Percentiles rank a stretch among this genome's conserved stretches.
Conservation (phyloP, 2,888 invertebrate species). For the Coelinius sp. region DNA sequence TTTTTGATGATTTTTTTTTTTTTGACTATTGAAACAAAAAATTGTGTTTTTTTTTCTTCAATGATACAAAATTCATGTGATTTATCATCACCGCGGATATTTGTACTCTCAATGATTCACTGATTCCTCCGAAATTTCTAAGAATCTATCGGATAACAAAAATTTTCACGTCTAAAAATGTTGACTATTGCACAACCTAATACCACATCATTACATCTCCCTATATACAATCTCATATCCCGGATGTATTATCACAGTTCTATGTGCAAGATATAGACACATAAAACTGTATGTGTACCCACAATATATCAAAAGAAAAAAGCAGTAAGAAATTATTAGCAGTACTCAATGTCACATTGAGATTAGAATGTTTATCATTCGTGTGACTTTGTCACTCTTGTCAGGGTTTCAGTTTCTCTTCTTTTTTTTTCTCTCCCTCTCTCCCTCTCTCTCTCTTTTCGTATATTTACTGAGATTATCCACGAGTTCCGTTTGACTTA, state of each 20-base stretch:
- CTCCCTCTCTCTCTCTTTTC: slow-evolving; percentile 30
- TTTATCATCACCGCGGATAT: too few species aligned
- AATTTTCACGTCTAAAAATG: background rate
- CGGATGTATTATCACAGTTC: slow-evolving; percentile 21
- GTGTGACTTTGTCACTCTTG: slow-evolving; percentile 44
- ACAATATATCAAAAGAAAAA: slow-evolving; percentile 11
- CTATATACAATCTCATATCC: background rate
- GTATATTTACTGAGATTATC: slow-evolving; percentile 48
- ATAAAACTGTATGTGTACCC: background rate
- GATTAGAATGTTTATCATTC: slow-evolving; percentile 52
- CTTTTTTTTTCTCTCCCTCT: too few species aligned
- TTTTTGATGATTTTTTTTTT: too few species aligned
- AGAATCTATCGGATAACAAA: background rate
- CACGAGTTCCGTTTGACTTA: slow-evolving; percentile 45
- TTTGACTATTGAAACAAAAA: too few species aligned
- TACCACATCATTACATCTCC: background rate
- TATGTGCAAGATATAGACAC: slow-evolving; percentile 3
- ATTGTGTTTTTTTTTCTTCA: too few species aligned
- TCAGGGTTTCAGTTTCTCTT: slow-evolving; percentile 29
- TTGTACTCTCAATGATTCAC: background rate
- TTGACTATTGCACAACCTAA: background rate
- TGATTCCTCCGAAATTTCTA: background rate
- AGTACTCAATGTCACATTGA: slow-evolving; percentile 54
- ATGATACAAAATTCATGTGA: too few species aligned
- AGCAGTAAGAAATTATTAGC: slow-evolving; percentile 25